Evolutionary conservation across 1,140 invertebrate genomes (phyloP).

Genomic region (Hyles vespertilio): DNA sequence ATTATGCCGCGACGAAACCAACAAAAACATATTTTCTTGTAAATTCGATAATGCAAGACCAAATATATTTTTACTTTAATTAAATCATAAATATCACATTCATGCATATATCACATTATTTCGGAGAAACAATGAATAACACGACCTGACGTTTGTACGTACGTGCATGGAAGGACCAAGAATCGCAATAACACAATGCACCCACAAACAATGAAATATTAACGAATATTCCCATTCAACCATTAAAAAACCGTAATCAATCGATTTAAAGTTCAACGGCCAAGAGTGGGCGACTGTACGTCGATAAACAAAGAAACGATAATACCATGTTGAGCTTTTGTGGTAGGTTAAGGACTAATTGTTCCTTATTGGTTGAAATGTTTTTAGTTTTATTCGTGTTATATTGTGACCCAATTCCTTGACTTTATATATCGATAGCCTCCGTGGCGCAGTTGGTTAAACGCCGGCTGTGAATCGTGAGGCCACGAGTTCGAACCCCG

Average conservation of each 20-base stretch:
- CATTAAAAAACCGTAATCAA: conserved; percentile 67
- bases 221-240: conserved; percentile 42
- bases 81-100: not conserved
- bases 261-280: conserved; percentile 61
- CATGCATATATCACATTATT: too few species aligned
- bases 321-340: conserved; percentile 55
- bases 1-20: too few species aligned
- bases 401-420: too few species aligned
- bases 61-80: not conserved
- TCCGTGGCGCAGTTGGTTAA: too few species aligned
- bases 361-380: conserved; percentile 47
- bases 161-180: too few species aligned
- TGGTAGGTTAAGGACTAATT: conserved; percentile 56
- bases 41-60: not conserved
- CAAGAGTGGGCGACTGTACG: conserved; percentile 52
- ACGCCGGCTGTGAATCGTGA: too few species aligned
- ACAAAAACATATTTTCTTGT: not conserved
- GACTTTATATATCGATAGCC: too few species aligned
- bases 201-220: conserved; percentile 34
- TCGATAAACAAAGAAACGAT: conserved; percentile 71
- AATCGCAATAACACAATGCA: conserved; percentile 15
- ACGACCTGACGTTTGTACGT: too few species aligned
- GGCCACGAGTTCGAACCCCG: too few species aligned
- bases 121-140: too few species aligned
- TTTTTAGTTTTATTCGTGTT: too few species aligned